Evolutionary conservation across 2,888 invertebrate species (phyloP), one percentile per base, ranked within the genome.

Genomic region (Cistogaster globosa): DNA sequence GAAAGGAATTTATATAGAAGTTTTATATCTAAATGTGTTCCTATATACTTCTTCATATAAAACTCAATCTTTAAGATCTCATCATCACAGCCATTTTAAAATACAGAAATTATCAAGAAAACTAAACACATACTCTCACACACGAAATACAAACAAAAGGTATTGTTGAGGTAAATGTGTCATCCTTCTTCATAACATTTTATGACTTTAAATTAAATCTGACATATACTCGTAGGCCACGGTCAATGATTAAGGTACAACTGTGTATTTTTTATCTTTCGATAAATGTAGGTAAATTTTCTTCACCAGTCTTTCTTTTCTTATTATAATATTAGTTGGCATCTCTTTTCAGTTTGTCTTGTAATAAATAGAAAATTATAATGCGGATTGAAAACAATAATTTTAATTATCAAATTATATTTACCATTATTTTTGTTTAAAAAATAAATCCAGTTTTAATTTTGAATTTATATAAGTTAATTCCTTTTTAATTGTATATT

Each of bases 151-250:
- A 72, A 58, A 72, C 67, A 77, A 86, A 80, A 80, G 63, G 74
- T 74, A 80, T 63, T 72, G 67, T 67, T 65, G 76, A 82, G 53
- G 78, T 71, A 71, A 85, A 86, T 77, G 82, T 87, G 88, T 88
- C 87, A 87, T 86, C 88, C 88, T 85, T 87, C 78, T 86, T 88
- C 87, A 87, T 76, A 51, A 79, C 71, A 87, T 87, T 88, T 88
- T 88, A 88, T 83, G 87, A 67, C 78, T 87, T 87, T 86, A 77
- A 74, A 65, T 86, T 88, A 86, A 87, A 87, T 84, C 87, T 84
- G 87, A 87, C 87, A 87, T 69, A 83, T 85, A 63, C 69, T 71
- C 78, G 32, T 78, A 86, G 85, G 83, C 86, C 83, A 86, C 72
- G 85, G 85, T 84, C 84, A 84, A 76, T 78, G 85, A 48, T 65